These are phyloP conservation scores for Morelia viridis DNA, from an alignment of 2,797 vertebrate genomes.

Conservation along the genomic window DNA sequence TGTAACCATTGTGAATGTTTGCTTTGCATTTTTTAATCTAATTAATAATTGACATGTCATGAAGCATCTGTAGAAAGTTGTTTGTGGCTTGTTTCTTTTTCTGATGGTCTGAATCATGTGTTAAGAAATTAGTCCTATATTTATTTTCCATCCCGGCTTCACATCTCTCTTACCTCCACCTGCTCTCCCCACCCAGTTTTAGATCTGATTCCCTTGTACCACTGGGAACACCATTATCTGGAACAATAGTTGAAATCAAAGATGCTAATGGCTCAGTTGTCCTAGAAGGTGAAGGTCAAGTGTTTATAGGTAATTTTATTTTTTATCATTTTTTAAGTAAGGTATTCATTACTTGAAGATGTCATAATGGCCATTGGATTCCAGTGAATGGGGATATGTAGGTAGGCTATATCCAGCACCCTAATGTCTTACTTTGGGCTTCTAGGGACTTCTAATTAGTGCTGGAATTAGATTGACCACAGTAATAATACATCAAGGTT, in stretches of 20 bases:
- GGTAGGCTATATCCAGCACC: neutral
- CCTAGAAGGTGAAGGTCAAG: conserved; percentile 87
- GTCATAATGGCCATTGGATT: neutral
- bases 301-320: conserved; percentile 85
- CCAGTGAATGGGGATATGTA: neutral
- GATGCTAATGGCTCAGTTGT: conserved; percentile 74
- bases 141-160: neutral
- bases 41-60: neutral
- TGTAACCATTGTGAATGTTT: neutral
- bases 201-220: conserved; percentile 76
- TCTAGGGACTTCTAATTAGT: neutral
- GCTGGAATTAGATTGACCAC: neutral
- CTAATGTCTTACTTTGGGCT: neutral
- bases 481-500: neutral
- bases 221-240: conserved; percentile 84
- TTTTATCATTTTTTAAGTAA: conserved; percentile 47
- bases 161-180: neutral
- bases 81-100: neutral
- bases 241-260: conserved; percentile 87
- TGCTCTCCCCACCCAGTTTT: conserved; percentile 21
- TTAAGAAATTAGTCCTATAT: neutral
- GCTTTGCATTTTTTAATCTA: neutral
- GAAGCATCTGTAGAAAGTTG: conserved; percentile 8
- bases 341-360: neutral
- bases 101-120: neutral